Percentiles rank a stretch among this genome's conserved stretches.
Conservation (phyloP, 2,113 vertebrate species). For the Meleagris gallopavo region DNA sequence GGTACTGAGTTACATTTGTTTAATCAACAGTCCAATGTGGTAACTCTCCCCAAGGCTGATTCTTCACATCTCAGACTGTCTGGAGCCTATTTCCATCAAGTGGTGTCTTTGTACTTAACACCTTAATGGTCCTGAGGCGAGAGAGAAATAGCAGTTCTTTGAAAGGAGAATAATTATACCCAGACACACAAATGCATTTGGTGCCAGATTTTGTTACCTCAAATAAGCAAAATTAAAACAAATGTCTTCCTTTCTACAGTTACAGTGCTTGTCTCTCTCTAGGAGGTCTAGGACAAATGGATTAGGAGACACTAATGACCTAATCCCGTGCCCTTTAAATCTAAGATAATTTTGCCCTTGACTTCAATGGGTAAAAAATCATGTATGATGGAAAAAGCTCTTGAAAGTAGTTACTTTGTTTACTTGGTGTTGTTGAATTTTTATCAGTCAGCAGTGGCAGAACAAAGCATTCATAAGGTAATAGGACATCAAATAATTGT, state of each 20-base stretch:
- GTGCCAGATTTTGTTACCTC: constrained; percentile 82
- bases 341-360: constrained; percentile 14
- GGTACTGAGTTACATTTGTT: constrained; percentile 68
- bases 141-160: constrained; percentile 68
- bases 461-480: background rate
- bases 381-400: background rate
- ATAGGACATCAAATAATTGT: background rate
- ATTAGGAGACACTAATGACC: constrained; percentile 51
- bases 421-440: background rate
- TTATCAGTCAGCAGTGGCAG: background rate
- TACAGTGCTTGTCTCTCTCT: constrained; percentile 59
- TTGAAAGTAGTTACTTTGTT: background rate
- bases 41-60: constrained; percentile 58
- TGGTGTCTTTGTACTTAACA: constrained; percentile 78
- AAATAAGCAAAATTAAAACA: constrained; percentile 81
- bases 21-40: constrained; percentile 76
- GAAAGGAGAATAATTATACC: constrained; percentile 78
- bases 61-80: constrained; percentile 82
- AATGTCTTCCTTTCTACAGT: constrained; percentile 78
- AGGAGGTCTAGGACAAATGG: constrained; percentile 65
- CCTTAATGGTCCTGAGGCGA: constrained; percentile 78
- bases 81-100: constrained; percentile 82
- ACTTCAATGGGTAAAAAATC: background rate
- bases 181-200: constrained; percentile 80
- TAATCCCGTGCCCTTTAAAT: constrained; percentile 39